phyloP scores from a whole-genome alignment of 2,113 vertebrate genomes.

The Sceloporus tristichus region DNA sequence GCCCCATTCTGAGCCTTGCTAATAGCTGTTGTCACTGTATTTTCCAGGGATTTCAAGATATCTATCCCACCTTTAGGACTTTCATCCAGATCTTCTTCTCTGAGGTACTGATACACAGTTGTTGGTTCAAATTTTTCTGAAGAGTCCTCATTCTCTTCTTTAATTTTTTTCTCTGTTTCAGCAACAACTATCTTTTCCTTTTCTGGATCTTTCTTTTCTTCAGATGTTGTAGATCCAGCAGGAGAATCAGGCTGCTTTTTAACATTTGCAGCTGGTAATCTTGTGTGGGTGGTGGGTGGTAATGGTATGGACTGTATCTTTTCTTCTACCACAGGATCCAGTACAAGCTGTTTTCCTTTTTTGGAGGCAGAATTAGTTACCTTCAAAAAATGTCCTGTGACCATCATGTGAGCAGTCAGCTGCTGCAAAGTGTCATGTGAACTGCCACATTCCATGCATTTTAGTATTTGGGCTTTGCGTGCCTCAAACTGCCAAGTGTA shows the following conservation, averaged over 20 bases:
- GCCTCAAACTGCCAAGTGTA: constrained; percentile 99
- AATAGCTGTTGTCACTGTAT: constrained; percentile 96
- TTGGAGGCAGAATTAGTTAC: constrained; percentile 98
- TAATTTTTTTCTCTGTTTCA: constrained; percentile 88
- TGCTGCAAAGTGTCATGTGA: constrained; percentile 98
- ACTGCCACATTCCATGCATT: constrained; percentile 99
- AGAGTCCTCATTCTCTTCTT: constrained; percentile 91
- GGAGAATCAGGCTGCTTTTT: constrained; percentile 91
- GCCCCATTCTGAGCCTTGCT: constrained; percentile 98
- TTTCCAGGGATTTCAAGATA: constrained; percentile 96
- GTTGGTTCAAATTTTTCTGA: constrained; percentile 85
- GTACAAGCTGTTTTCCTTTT: constrained; percentile 95
- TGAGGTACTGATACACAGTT: constrained; percentile 91
- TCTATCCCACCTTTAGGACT: constrained; percentile 94
- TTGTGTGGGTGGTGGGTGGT: constrained; percentile 92
- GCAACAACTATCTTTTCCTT: constrained; percentile 73
- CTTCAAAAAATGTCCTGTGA: constrained; percentile 97
- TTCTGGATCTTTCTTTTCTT: constrained; percentile 85
- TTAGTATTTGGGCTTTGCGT: constrained; percentile 97
- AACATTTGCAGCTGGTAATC: constrained; percentile 85
- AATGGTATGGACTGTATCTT: constrained; percentile 98
- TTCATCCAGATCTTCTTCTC: constrained; percentile 96
- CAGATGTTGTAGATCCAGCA: constrained; percentile 70
- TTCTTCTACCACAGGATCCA: constrained; percentile 94
- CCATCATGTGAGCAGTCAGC: constrained; percentile 99